Conservation (phyloP, 2,888 invertebrate genomes). For the Hipparchia semele region DNA sequence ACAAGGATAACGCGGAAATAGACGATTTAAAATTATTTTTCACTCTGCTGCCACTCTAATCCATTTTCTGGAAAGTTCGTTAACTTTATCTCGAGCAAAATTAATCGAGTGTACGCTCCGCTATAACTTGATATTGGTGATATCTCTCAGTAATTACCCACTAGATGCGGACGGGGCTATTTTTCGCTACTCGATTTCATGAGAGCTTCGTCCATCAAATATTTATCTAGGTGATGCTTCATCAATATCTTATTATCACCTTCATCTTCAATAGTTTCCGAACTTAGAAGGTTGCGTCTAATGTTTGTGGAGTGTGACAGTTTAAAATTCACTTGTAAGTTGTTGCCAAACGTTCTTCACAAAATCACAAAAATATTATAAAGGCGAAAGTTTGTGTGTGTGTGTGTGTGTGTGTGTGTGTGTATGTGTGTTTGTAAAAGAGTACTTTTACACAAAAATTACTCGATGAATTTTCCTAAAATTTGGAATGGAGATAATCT, state of each 20-base stretch:
- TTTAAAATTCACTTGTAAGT: too few species aligned
- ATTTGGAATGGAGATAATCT: too few species aligned
- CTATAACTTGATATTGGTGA: conserved; percentile 44
- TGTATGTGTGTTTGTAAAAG: too few species aligned
- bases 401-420: too few species aligned
- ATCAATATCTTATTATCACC: background rate
- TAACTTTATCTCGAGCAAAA: conserved; percentile 39
- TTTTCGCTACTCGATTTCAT: conserved; percentile 29
- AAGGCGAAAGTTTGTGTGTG: too few species aligned
- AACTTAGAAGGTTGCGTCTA: too few species aligned
- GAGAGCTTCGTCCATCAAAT: conserved; percentile 6
- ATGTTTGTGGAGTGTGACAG: too few species aligned
- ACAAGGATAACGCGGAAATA: background rate
- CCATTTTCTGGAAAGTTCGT: conserved; percentile 38
- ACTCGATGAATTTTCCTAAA: too few species aligned
- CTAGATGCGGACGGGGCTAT: conserved; percentile 36
- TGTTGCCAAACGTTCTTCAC: too few species aligned
- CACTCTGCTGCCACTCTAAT: conserved; percentile 30
- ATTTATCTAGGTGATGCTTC: background rate
- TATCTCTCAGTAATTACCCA: conserved; percentile 42
- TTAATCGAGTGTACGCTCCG: conserved; percentile 42
- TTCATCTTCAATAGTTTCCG: background rate
- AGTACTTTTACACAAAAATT: too few species aligned
- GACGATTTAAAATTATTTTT: conserved; percentile 23
- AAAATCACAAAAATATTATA: too few species aligned